These are phyloP conservation scores for Acestrorhynchus altus DNA, from an alignment of 2,797 vertebrate genomes.

Conservation along the genomic window DNA sequence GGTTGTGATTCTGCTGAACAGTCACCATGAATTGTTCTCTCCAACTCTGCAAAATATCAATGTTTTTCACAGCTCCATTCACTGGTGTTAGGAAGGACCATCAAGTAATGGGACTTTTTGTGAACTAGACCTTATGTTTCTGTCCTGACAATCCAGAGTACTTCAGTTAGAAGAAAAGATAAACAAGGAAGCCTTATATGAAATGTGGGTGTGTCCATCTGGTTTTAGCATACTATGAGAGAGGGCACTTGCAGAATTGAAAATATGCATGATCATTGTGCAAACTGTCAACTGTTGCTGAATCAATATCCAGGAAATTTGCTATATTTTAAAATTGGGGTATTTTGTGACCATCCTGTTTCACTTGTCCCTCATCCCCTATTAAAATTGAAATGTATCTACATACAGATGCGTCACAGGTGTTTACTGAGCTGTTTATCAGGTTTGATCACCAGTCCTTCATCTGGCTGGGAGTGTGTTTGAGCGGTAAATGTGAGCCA, in stretches of 20 bases:
- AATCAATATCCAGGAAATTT: too few relatives aligned
- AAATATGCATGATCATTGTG: too few relatives aligned
- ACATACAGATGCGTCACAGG: not conserved
- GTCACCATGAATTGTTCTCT: not conserved
- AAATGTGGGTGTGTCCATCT: too few relatives aligned
- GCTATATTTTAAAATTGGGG: too few relatives aligned
- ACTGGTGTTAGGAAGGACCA: not conserved
- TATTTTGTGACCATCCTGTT: not conserved
- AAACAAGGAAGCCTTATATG: too few relatives aligned
- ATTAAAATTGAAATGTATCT: not conserved
- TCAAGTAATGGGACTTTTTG: too few relatives aligned
- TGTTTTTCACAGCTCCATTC: not conserved
- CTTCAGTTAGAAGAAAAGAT: too few relatives aligned
- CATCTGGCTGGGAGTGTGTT: constrained; percentile 1
- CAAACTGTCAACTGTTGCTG: too few relatives aligned
- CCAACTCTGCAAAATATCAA: not conserved
- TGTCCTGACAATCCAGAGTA: too few relatives aligned
- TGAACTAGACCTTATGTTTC: too few relatives aligned
- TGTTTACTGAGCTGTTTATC: not conserved
- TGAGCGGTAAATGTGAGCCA: constrained; percentile 27
- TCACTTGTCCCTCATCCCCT: not conserved
- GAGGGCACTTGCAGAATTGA: too few relatives aligned
- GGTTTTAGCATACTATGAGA: too few relatives aligned
- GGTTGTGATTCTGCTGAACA: not conserved
- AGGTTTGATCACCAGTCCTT: not conserved